Percentiles rank a stretch among this genome's conserved stretches.
phyloP scores from a whole-genome alignment of 2,888 invertebrate genomes.

The Tachina lurida region DNA sequence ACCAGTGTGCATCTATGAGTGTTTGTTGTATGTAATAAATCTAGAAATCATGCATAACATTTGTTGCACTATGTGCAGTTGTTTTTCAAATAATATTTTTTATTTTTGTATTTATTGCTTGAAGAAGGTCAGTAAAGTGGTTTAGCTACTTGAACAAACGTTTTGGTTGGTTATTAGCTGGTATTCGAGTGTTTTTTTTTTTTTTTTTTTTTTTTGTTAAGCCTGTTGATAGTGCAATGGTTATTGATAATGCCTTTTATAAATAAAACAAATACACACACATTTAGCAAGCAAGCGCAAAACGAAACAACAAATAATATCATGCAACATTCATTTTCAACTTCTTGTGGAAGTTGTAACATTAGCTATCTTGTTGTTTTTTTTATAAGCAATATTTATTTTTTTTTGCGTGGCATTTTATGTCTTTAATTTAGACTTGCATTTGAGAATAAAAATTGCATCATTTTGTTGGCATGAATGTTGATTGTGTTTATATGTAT shows the following conservation, averaged over 20 bases:
- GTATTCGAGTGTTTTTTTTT: slow-evolving; percentile 34
- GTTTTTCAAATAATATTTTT: not conserved
- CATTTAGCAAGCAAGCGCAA: slow-evolving; percentile 5
- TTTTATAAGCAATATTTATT: not conserved
- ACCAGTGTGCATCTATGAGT: not conserved
- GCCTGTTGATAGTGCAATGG: slow-evolving; percentile 40
- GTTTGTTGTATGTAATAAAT: slow-evolving; percentile 28
- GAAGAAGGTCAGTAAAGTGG: slow-evolving; percentile 71
- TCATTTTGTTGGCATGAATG: slow-evolving; percentile 55
- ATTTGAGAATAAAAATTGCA: slow-evolving; percentile 66
- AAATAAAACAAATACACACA: slow-evolving; percentile 23
- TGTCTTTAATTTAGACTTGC: slow-evolving; percentile 60
- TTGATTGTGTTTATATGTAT: not conserved
- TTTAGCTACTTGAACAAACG: slow-evolving; percentile 48
- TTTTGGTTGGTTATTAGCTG: slow-evolving; percentile 44
- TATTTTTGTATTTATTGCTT: slow-evolving; percentile 29
- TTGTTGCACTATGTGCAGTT: slow-evolving; percentile 52
- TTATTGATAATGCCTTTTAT: slow-evolving; percentile 63
- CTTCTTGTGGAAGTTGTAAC: slow-evolving; percentile 70
- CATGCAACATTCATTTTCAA: slow-evolving; percentile 66
- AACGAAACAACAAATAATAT: slow-evolving; percentile 3
- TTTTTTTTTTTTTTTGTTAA: not conserved
- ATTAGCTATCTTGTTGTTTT: slow-evolving; percentile 57
- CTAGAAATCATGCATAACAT: slow-evolving; percentile 44
- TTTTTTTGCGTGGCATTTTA: not conserved